Conservation (phyloP, 2,888 invertebrate genomes). For the Scaptomyza reducta region DNA sequence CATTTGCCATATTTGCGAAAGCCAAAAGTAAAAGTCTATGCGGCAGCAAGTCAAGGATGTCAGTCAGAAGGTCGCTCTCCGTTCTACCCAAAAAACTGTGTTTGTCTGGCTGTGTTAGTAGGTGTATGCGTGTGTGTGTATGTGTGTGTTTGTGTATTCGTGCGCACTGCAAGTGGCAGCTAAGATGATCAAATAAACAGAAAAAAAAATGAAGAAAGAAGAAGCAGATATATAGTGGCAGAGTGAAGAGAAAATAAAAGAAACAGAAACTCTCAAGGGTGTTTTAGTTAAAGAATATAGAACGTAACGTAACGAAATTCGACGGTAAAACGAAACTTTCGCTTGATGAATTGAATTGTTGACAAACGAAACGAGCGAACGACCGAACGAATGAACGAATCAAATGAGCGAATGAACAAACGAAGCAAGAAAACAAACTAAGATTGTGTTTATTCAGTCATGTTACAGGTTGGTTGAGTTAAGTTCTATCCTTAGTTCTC, state of each 20-base stretch:
- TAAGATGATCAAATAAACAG: slow-evolving; percentile 78
- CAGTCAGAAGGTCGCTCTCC: slow-evolving; percentile 65
- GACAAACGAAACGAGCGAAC: slow-evolving; percentile 55
- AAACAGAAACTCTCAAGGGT: slow-evolving; percentile 69
- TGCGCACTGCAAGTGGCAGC: slow-evolving; percentile 73
- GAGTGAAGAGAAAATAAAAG: not conserved
- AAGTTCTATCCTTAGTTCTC: slow-evolving; percentile 6
- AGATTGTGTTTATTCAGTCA: slow-evolving; percentile 79
- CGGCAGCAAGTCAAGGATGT: slow-evolving; percentile 76
- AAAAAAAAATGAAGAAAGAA: too few relatives aligned
- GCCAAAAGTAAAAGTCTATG: slow-evolving; percentile 78
- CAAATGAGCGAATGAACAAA: slow-evolving; percentile 28
- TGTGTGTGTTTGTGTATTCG: slow-evolving; percentile 20
- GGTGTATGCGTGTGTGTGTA: slow-evolving; percentile 23
- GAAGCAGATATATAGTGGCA: slow-evolving; percentile 5
- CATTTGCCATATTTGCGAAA: slow-evolving; percentile 63
- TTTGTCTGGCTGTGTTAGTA: slow-evolving; percentile 53
- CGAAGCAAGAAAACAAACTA: slow-evolving; percentile 69
- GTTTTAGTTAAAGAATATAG: slow-evolving; percentile 77
- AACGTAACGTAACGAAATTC: slow-evolving; percentile 69
- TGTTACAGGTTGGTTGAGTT: slow-evolving; percentile 60
- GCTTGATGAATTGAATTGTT: slow-evolving; percentile 79
- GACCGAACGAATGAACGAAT: slow-evolving; percentile 5
- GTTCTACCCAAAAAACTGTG: slow-evolving; percentile 44
- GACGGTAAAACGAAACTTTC: slow-evolving; percentile 62